These are phyloP conservation scores for Ceyx erithaca DNA, from an alignment of 2,797 vertebrate species.

Conservation along the genomic window DNA sequence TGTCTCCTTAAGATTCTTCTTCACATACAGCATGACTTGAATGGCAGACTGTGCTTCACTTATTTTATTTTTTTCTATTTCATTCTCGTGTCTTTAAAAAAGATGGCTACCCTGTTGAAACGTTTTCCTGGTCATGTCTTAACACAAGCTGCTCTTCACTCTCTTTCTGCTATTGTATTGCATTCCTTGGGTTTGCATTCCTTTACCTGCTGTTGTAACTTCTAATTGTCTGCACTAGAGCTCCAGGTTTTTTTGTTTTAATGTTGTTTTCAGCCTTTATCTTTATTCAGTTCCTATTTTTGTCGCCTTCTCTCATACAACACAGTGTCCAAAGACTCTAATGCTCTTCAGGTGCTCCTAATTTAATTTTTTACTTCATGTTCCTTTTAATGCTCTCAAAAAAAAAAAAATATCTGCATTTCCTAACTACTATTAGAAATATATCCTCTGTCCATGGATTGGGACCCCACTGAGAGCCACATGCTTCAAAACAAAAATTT, in stretches of 20 bases:
- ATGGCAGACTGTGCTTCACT: neutral
- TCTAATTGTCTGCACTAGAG: neutral
- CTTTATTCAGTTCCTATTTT: neutral
- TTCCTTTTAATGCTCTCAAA: neutral
- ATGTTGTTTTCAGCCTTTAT: neutral
- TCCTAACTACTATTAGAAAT: neutral
- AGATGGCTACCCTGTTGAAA: neutral
- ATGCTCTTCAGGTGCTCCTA: neutral
- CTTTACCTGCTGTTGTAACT: neutral
- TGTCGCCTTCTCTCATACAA: neutral
- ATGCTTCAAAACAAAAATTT: neutral
- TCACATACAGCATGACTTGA: neutral
- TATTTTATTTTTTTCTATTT: neutral
- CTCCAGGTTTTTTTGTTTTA: neutral
- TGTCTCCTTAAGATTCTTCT: neutral
- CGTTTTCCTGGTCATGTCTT: neutral
- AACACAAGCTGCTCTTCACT: neutral
- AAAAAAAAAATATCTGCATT: neutral
- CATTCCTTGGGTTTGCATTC: neutral
- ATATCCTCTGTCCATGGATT: neutral
- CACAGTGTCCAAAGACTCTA: neutral
- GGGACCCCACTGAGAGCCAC: neutral
- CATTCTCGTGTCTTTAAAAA: neutral
- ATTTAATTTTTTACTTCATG: neutral
- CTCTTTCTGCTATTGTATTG: neutral